Evolutionary conservation across 2,113 vertebrate species (phyloP), one percentile per base, ranked within the genome.

Genomic region (Psephotus haematonotus): DNA sequence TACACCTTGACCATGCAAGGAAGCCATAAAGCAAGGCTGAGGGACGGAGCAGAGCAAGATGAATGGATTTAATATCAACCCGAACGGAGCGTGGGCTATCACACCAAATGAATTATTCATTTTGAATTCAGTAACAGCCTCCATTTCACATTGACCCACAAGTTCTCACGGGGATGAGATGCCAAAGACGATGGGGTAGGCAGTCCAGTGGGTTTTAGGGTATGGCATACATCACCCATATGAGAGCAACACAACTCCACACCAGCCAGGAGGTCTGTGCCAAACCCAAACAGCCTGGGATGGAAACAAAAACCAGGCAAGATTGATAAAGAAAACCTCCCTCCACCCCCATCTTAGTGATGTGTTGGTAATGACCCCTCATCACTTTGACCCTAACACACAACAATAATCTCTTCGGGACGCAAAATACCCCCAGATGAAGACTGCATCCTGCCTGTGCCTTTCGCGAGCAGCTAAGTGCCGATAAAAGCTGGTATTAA

Each of bases 11-110:
- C 93, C 94, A 64, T 2, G 5, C 47, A 4, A 46, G 82, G 72
- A 94, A 86, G 79, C 85, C 24, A 8, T 60, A 94, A 92, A 94
- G 72, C 75, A 88, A 20, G 39, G 83, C 91, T 65, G 62, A 86
- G 76, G 91, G 83, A 53, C 2, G 0, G 69, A 64, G 76, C 79
- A 78, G 50, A 86, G 65, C 62, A 92, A 97, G 93, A 96, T 11
- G 0, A 84, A 96, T 96, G 90, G 74, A 65, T 95, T 95, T 96
- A 96, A 96, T 94, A 95, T 93, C 92, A 81, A 62, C 92, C 74
- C 5, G 9, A 94, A 31, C 6, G 1, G 52, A 50, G 82, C 2
- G 2, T 25, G 59, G 89, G 68, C 83, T 79, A 44, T 17, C 0
- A 0, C 72, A 72, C 63, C 50, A 2, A 5, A 74, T 94, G 77